Percentiles rank a stretch among this genome's conserved stretches.
phyloP scores from a whole-genome alignment of 2,888 invertebrate species.

The Rugalucina vietnamica region DNA sequence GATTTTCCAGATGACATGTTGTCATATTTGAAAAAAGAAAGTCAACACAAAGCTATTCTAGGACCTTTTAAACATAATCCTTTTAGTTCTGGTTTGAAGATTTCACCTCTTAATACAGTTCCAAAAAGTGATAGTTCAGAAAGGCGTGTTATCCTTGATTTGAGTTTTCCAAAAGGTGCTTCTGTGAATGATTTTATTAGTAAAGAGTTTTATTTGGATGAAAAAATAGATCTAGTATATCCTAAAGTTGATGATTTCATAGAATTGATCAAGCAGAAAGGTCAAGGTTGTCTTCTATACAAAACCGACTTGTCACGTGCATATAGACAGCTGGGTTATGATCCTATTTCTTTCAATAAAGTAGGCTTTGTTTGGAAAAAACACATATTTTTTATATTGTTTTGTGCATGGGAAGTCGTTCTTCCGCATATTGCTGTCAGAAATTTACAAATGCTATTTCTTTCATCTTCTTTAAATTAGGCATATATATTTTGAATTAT shows the following conservation, averaged over 20 bases:
- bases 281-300: neutral
- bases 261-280: neutral
- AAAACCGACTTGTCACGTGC: neutral
- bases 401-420: constrained; percentile 10
- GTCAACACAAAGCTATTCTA: neutral
- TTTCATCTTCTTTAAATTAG: neutral
- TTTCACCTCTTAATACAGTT: constrained; percentile 7
- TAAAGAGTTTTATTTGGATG: neutral
- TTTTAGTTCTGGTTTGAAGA: neutral
- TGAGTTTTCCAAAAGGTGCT: neutral
- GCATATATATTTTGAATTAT: neutral
- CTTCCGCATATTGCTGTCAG: neutral
- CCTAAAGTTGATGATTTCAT: constrained; percentile 11
- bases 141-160: neutral
- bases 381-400: constrained; percentile 1
- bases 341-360: neutral
- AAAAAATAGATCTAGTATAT: neutral
- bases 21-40: constrained; percentile 12
- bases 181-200: neutral
- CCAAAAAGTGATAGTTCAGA: neutral
- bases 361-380: neutral
- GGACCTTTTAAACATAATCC: neutral
- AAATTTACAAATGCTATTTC: neutral
- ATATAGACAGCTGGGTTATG: neutral
- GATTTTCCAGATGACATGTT: neutral